A percentile compares a stretch with the other conserved stretches of the same genome.
These are phyloP conservation scores for Pachyrhynchus sulphureomaculatus DNA, from an alignment of 1,140 invertebrate species.

Conservation along the genomic window DNA sequence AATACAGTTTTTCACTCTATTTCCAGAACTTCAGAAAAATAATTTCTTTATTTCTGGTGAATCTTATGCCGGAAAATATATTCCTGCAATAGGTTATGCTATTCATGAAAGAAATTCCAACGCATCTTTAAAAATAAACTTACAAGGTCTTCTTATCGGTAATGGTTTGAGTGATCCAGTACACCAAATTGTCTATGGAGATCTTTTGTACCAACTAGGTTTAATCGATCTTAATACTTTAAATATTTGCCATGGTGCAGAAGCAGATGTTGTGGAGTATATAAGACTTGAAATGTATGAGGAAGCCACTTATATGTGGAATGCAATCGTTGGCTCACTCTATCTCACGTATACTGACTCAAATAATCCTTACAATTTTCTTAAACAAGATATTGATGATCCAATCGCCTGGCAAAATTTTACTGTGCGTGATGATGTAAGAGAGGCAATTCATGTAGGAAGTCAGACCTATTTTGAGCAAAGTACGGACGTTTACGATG, in stretches of 20 bases:
- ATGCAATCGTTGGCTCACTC: constrained; percentile 54
- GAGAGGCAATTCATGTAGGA: constrained; percentile 54
- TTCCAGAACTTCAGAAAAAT: too few relatives aligned
- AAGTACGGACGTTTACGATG: constrained; percentile 61
- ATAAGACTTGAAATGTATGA: constrained; percentile 61
- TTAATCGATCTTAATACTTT: constrained; percentile 65
- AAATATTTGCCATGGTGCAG: constrained; percentile 29
- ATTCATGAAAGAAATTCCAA: constrained; percentile 68
- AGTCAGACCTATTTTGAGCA: constrained; percentile 54
- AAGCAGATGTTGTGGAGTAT: constrained; percentile 42
- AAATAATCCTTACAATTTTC: constrained; percentile 58
- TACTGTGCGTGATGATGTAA: constrained; percentile 59
- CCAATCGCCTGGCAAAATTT: constrained; percentile 56
- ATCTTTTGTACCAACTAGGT: constrained; percentile 74
- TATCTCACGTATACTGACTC: constrained; percentile 68
- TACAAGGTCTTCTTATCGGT: constrained; percentile 76
- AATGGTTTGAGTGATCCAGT: constrained; percentile 80
- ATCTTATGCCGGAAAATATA: too few relatives aligned
- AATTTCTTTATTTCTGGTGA: too few relatives aligned
- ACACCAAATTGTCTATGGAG: constrained; percentile 55
- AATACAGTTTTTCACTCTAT: constrained; percentile 70
- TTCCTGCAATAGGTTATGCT: constrained; percentile 67
- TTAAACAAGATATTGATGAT: constrained; percentile 50
- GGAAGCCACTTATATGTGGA: constrained; percentile 62
- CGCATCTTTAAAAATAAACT: constrained; percentile 62